Evolutionary conservation across 1,140 invertebrate species (phyloP).

Genomic region (Pteromalus puparum): DNA sequence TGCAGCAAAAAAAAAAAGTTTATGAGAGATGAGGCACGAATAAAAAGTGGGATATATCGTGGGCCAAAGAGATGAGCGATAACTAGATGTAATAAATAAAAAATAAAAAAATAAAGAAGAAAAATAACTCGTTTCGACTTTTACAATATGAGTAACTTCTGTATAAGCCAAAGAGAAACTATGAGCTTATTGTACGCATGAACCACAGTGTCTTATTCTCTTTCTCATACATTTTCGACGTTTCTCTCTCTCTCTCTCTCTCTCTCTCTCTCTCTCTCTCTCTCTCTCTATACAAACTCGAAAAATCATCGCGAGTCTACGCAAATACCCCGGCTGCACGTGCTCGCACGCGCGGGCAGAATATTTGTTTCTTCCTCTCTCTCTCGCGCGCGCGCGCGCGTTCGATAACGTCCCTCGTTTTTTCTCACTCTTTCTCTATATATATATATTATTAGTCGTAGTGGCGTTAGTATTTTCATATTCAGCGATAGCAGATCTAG

Average conservation of each 20-base stretch:
- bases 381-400: not conserved
- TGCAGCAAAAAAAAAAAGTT: constrained; percentile 5
- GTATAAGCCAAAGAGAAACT: constrained; percentile 65
- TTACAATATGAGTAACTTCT: constrained; percentile 31
- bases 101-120: constrained; percentile 36
- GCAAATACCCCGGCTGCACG: constrained; percentile 2
- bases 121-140: constrained; percentile 34
- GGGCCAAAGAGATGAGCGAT: constrained; percentile 33
- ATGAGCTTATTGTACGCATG: constrained; percentile 63
- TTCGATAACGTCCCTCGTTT: not conserved
- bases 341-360: not conserved
- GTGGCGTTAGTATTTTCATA: constrained; percentile 32
- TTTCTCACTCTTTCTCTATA: not conserved
- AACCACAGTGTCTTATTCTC: constrained; percentile 53
- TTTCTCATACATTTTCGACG: not conserved
- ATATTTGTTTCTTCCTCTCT: not conserved
- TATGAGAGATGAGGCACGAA: constrained; percentile 37
- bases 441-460: not conserved
- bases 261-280: too few relatives aligned
- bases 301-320: constrained; percentile 14
- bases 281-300: not conserved
- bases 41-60: not conserved
- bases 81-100: constrained; percentile 39
- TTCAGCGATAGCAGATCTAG: constrained; percentile 34
- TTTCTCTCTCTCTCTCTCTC: not conserved